These are phyloP conservation scores for Ctenicera cuprea DNA, from an alignment of 2,888 invertebrate species.

Conservation along the genomic window DNA sequence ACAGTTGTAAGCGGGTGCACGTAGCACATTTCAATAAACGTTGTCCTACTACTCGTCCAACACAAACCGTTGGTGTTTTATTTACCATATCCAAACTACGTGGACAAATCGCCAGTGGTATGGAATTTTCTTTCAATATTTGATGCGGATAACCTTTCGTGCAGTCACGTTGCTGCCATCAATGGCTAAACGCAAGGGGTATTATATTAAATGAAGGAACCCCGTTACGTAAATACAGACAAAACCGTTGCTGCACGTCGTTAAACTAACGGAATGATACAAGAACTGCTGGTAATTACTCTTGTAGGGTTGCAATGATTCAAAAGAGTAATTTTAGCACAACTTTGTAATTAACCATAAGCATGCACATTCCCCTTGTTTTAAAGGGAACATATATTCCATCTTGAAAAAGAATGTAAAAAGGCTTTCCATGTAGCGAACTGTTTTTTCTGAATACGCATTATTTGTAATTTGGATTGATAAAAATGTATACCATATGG, in stretches of 20 bases:
- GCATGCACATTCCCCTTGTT: not conserved
- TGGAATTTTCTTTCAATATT: constrained; percentile 27
- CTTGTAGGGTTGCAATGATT: constrained; percentile 14
- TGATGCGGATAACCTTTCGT: constrained; percentile 27
- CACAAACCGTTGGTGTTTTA: constrained; percentile 3
- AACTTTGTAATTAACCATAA: not conserved
- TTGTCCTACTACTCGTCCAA: not conserved
- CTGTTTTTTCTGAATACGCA: too few species aligned
- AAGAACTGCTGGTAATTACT: constrained; percentile 10
- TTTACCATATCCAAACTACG: constrained; percentile 22
- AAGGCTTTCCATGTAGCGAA: too few species aligned
- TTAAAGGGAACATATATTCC: not conserved
- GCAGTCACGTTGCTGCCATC: constrained; percentile 11
- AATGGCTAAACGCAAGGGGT: constrained; percentile 3
- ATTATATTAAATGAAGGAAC: constrained; percentile 7
- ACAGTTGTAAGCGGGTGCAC: constrained; percentile 17
- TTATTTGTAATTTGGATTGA: too few species aligned
- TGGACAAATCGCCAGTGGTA: constrained; percentile 11
- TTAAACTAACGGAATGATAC: not conserved
- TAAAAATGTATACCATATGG: too few species aligned
- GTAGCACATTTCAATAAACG: constrained; percentile 29
- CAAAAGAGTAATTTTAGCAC: constrained; percentile 19
- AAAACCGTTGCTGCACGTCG: not conserved
- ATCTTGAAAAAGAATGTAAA: not conserved
- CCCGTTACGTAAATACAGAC: constrained; percentile 15